Base-by-base conservation (phyloP, 2,888 invertebrate species). In the Perizoma affinitatum region DNA sequence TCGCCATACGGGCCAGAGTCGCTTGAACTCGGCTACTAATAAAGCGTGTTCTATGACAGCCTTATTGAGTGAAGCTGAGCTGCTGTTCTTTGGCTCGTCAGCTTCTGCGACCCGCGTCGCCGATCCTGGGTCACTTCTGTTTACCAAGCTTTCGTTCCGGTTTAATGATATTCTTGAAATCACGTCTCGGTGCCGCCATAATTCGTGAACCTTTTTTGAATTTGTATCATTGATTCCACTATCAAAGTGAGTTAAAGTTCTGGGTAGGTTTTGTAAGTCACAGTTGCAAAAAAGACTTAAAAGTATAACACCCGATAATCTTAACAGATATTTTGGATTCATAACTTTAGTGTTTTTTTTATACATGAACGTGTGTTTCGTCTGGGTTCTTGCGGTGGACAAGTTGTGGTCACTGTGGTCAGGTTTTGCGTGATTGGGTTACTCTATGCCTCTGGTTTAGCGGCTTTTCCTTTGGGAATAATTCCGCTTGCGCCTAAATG, bases 401-500 rank as follows among this genome's bases (percentile, higher is more conserved):
- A 61, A 60, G 75, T 71, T 2, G 67, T 70, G 70, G 73, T 36
- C 54, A 68, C 68, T 54, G 59, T 22, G 22, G 50, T 42, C 51
- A 54, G 46, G 54, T 49, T 74, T 75, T 72, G 75, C 75, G 75
- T 72, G 71, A 75, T 71, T 48, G 70, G 73, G 73, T 69, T 66
- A 62, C 70, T 74, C 68, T 71, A 77, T 78, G 78, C 70, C 78
- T 73, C 73, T 75, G 75, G 69, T 76, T 76, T 77, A 72, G 73
- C 73, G 70, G 64, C 65, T 65, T 71, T 71, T 72, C 89, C 80
- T 82, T 65, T 58, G 88, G 84, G 90, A 82, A 78, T 79, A 70
- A 66, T 85, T 83, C 73, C 70, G 78, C 76, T 79, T 76, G 80
- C 85, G 76, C 81, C 87, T 87, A 88, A 90, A 87, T 88, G 79